These are phyloP conservation scores for Aphelenchoides besseyi DNA, from an alignment of 1,140 invertebrate genomes.

Conservation along the genomic window DNA sequence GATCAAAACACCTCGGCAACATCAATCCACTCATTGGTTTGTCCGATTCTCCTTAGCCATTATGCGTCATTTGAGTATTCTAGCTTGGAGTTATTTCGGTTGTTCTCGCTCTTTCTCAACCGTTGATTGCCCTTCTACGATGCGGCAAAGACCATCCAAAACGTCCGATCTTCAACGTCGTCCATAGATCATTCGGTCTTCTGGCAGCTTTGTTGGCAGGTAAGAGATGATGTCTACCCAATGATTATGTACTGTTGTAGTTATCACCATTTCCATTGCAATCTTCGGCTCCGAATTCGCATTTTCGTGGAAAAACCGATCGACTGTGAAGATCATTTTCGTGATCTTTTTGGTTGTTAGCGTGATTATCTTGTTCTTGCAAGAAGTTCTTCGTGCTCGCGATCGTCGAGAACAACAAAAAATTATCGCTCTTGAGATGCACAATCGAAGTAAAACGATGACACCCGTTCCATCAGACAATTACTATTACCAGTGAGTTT, in stretches of 20 bases:
- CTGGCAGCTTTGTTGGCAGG: slow-evolving; percentile 25
- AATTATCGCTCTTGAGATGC: slow-evolving; percentile 41
- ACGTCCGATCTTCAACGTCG: slow-evolving; percentile 32
- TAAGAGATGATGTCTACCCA: too few species aligned
- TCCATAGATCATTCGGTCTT: slow-evolving; percentile 26
- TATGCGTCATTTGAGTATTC: slow-evolving; percentile 7
- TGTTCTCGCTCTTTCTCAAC: slow-evolving; percentile 36
- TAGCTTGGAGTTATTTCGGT: slow-evolving; percentile 40
- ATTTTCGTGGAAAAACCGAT: slow-evolving; percentile 6
- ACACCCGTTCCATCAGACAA: slow-evolving; percentile 28
- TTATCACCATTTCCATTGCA: background rate
- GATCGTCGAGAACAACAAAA: slow-evolving; percentile 33
- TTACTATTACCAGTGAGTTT: slow-evolving; percentile 40
- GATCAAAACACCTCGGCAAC: slow-evolving; percentile 17
- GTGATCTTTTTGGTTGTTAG: slow-evolving; percentile 26
- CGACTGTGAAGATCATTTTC: slow-evolving; percentile 15
- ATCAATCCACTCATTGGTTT: slow-evolving; percentile 36
- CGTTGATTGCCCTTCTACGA: slow-evolving; percentile 32
- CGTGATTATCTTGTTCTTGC: slow-evolving; percentile 23
- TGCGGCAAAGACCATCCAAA: slow-evolving; percentile 37
- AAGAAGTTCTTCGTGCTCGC: slow-evolving; percentile 29
- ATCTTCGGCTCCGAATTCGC: slow-evolving; percentile 27
- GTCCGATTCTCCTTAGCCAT: background rate
- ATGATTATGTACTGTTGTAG: slow-evolving; percentile 5
- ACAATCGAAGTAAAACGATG: slow-evolving; percentile 26